These are phyloP conservation scores for Spilarctia lutea DNA, from an alignment of 2,888 invertebrate genomes.

Conservation along the genomic window DNA sequence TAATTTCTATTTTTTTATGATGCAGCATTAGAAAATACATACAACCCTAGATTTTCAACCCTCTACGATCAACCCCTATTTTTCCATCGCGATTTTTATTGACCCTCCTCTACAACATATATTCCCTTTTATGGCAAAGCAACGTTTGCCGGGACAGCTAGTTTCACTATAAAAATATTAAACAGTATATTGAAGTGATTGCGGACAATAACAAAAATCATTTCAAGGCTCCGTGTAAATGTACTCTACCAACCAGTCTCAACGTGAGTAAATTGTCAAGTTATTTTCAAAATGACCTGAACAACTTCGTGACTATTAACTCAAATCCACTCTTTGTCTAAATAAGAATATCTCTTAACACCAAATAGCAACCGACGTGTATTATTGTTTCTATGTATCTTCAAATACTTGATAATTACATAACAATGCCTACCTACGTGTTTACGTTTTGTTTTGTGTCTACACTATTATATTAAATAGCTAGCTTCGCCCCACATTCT, in stretches of 20 bases:
- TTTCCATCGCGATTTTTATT: no score
- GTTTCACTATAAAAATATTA: background rate
- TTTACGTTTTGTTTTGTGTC: background rate
- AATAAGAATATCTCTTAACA: background rate
- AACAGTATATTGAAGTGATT: background rate
- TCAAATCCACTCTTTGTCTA: background rate
- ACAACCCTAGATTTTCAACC: no score
- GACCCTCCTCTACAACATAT: no score
- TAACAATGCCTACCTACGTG: background rate
- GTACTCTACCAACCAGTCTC: background rate
- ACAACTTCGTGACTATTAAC: slow-evolving; percentile 2
- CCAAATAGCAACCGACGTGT: background rate
- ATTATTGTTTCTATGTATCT: background rate
- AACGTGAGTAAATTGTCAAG: background rate
- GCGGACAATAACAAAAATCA: background rate
- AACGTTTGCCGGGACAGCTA: no score
- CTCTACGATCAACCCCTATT: no score
- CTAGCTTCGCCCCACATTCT: no score
- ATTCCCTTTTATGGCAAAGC: no score
- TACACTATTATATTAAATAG: no score
- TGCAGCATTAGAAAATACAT: no score
- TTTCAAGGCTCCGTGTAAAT: background rate
- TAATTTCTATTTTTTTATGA: no score
- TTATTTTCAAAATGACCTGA: slow-evolving; percentile 6
- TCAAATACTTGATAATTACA: background rate